Evolutionary conservation across 2,797 vertebrate genomes (phyloP), one percentile per base, ranked within the genome.

Genomic region (Psittacula echo): DNA sequence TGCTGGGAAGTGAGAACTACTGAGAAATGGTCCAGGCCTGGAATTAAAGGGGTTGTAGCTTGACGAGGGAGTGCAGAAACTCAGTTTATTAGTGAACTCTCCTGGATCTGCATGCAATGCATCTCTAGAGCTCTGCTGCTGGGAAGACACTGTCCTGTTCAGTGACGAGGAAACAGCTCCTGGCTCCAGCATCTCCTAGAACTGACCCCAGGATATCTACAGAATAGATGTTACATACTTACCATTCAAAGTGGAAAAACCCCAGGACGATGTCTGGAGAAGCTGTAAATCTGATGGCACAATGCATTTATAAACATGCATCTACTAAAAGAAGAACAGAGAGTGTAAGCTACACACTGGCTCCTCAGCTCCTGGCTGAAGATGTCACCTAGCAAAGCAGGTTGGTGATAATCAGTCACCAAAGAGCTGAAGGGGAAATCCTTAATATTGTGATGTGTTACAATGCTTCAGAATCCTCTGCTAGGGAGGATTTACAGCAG

Each of bases 11-110:
- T 19, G 87, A 74, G 78, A 94, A 93, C 21, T 42, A 53, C 79
- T 91, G 92, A 95, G 92, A 92, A 94, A 94, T 65, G 68, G 39
- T 80, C 60, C 81, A 92, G 74, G 54, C 8, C 68, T 70, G 85
- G 96, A 96, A 96, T 96, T 96, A 96, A 94, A 94, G 72, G 74
- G 74, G 89, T 73, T 92, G 74, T 58, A 68, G 85, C 90, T 90
- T 32, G 91, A 94, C 92, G 68, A 76, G 64, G 80, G 68, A 85
- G 74, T 6, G 48, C 26, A 61, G 29, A 51, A 91, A 94, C 88
- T 81, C 34, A 92, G 84, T 54, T 68, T 67, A 67, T 93, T 45
- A n/a, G 62, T 67, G 81, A 81, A 23, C 12, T 91, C 78, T 81
- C 32, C 34, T 2, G 58, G 47, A 58, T 53, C 51, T 71, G 58